A percentile compares a stretch with the other conserved stretches of the same genome.
Conservation (phyloP, 1,140 invertebrate genomes). For the Heliothis virescens region DNA sequence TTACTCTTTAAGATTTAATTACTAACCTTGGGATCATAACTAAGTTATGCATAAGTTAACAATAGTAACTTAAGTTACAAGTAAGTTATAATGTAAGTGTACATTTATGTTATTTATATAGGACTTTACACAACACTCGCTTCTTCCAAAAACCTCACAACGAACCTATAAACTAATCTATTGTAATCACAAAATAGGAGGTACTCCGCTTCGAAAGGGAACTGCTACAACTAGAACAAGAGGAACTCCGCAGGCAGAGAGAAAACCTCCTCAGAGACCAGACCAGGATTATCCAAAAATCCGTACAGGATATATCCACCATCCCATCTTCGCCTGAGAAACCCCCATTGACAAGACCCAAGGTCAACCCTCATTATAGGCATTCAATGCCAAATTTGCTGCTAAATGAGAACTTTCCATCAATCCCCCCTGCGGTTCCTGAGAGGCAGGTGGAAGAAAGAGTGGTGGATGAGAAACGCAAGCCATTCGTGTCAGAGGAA, state of each 20-base stretch:
- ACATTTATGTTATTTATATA: background rate
- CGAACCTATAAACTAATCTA: conserved; percentile 9
- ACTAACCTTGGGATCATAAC: background rate
- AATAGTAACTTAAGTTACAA: conserved; percentile 11
- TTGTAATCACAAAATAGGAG: conserved; percentile 84
- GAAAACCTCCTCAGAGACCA: conserved; percentile 90
- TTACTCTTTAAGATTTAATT: conserved; percentile 39
- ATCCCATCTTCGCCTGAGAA: conserved; percentile 70
- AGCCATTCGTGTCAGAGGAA: conserved; percentile 81
- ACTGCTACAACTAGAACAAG: conserved; percentile 91
- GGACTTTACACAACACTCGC: conserved; percentile 33
- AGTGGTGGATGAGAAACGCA: conserved; percentile 72
- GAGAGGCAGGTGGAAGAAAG: conserved; percentile 55
- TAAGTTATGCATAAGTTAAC: background rate
- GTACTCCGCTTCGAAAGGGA: conserved; percentile 92
- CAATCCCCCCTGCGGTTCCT: conserved; percentile 58
- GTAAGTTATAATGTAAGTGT: background rate
- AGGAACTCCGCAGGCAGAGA: conserved; percentile 91
- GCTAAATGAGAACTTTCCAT: conserved; percentile 81
- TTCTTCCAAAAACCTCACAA: background rate
- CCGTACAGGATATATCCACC: conserved; percentile 87
- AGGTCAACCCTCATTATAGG: conserved; percentile 85
- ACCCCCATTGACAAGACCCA: conserved; percentile 57
- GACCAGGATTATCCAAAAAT: conserved; percentile 87
- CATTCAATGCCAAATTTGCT: conserved; percentile 90